phyloP scores from a whole-genome alignment of 2,888 invertebrate genomes.

The Entomobrya multifasciata region DNA sequence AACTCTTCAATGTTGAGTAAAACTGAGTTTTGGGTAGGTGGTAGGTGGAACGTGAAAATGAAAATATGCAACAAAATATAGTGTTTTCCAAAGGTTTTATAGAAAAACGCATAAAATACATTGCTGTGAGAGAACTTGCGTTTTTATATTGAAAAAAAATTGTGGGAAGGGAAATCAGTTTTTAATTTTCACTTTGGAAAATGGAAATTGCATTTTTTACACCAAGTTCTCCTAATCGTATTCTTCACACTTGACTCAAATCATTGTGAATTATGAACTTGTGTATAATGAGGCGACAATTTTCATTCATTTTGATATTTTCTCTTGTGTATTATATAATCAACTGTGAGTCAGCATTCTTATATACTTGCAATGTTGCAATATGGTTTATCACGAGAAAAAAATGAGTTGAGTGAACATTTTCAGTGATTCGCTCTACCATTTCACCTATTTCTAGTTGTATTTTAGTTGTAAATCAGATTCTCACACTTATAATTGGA shows the following conservation, averaged over 20 bases:
- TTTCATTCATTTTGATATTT: background rate
- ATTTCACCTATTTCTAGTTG: background rate
- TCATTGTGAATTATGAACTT: background rate
- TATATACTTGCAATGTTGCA: background rate
- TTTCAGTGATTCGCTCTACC: background rate
- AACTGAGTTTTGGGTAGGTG: background rate
- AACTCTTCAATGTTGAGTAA: no score
- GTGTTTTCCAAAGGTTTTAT: no score
- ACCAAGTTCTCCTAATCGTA: constrained; percentile 20
- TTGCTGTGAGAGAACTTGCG: no score
- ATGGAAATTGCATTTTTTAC: constrained; percentile 57
- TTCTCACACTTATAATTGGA: no score
- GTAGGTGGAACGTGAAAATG: no score
- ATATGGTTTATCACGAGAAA: background rate
- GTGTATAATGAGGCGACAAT: constrained; percentile 37
- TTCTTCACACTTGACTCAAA: constrained; percentile 21
- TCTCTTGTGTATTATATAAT: background rate
- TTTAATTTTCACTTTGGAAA: constrained; percentile 64
- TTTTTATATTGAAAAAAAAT: background rate
- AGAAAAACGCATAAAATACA: no score
- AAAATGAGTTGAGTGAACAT: background rate
- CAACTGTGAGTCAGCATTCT: background rate
- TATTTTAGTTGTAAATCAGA: no score
- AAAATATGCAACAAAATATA: no score
- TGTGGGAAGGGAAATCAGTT: constrained; percentile 49